phyloP scores from a whole-genome alignment of 2,113 vertebrate species.

The Anhinga anhinga region DNA sequence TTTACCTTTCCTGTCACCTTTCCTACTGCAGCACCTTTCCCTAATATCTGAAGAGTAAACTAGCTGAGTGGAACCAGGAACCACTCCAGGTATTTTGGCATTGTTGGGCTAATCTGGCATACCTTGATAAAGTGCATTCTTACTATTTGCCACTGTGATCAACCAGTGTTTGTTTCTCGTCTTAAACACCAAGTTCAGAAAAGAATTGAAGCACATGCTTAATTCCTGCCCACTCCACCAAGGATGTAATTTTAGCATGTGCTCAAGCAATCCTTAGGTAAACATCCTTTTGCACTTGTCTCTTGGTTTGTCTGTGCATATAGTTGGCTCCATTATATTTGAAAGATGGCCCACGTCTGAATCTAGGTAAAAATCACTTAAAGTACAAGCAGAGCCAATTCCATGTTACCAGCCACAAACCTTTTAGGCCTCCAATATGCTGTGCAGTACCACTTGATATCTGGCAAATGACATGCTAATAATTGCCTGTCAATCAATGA shows the following conservation, averaged over 20 bases:
- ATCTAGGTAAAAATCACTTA: not conserved
- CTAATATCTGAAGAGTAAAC: not conserved
- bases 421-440: not conserved
- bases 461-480: not conserved
- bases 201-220: not conserved
- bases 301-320: not conserved
- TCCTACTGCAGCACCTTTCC: not conserved
- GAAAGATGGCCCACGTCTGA: not conserved
- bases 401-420: not conserved
- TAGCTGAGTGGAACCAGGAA: not conserved
- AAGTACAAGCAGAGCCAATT: not conserved
- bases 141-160: not conserved
- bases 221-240: not conserved
- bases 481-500: conserved; percentile 1
- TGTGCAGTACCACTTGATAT: not conserved
- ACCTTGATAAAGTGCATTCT: not conserved
- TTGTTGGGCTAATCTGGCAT: not conserved
- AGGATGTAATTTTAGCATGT: not conserved
- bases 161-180: not conserved
- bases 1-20: not conserved
- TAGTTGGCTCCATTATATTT: not conserved
- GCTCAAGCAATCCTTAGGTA: not conserved
- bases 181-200: not conserved
- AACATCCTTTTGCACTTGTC: not conserved
- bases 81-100: not conserved